These are phyloP conservation scores for Cnemophilus loriae DNA, from an alignment of 2,113 vertebrate species.

Conservation along the genomic window DNA sequence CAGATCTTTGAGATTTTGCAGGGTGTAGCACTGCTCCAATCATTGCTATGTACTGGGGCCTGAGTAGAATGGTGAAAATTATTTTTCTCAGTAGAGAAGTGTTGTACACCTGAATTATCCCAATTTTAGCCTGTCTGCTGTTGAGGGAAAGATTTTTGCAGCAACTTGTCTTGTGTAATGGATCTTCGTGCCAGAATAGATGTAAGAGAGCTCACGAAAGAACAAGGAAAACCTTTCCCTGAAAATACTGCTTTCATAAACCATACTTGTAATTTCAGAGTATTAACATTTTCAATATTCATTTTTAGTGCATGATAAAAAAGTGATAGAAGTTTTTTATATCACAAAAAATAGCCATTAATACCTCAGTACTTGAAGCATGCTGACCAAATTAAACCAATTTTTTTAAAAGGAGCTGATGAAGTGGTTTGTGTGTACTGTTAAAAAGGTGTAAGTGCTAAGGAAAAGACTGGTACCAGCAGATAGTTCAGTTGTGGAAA, in stretches of 20 bases:
- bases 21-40: not conserved
- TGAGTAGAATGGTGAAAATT: not conserved
- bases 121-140: not conserved
- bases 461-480: not conserved
- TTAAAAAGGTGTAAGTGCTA: not conserved
- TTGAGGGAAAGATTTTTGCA: not conserved
- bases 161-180: not conserved
- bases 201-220: not conserved
- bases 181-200: not conserved
- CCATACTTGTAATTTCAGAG: not conserved
- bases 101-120: not conserved
- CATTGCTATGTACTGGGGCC: fast-evolving
- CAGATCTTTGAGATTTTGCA: not conserved
- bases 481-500: not conserved
- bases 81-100: not conserved
- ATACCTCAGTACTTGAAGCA: not conserved
- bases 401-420: not conserved
- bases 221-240: not conserved
- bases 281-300: not conserved
- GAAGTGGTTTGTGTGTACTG: not conserved
- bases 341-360: not conserved
- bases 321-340: not conserved
- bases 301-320: not conserved
- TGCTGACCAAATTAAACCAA: not conserved
- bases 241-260: not conserved